Conservation (phyloP, 2,888 invertebrate genomes). For the Pollenia angustigena region DNA sequence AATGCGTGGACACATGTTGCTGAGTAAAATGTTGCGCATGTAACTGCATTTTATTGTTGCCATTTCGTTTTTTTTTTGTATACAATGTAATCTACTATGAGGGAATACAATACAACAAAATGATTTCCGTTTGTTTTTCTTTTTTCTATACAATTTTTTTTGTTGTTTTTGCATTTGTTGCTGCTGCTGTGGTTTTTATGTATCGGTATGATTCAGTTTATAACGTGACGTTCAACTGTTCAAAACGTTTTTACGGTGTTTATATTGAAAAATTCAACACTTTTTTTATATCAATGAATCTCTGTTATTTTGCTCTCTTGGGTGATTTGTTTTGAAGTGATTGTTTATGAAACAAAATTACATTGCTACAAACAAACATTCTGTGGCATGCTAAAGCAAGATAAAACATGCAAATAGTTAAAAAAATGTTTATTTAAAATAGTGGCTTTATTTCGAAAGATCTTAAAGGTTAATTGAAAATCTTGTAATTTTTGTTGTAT, state of each 20-base stretch:
- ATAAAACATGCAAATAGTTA: conserved; percentile 45
- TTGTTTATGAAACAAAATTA: conserved; percentile 41
- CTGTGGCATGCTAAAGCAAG: conserved; percentile 2
- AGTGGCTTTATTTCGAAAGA: not conserved
- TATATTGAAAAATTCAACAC: not conserved
- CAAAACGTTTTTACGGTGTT: conserved; percentile 66
- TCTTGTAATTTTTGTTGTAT: conserved; percentile 43
- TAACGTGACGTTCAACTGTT: conserved; percentile 73
- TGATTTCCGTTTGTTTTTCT: conserved; percentile 64
- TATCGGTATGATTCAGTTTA: conserved; percentile 70
- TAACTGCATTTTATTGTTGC: conserved; percentile 59
- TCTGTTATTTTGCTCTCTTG: conserved; percentile 50
- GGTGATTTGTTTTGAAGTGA: conserved; percentile 63
- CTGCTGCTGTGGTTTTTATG: conserved; percentile 55
- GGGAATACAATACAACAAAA: conserved; percentile 64
- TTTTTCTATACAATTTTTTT: not conserved
- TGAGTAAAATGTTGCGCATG: conserved; percentile 57
- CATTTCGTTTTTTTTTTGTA: conserved; percentile 44
- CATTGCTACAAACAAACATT: conserved; percentile 14
- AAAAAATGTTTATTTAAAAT: conserved; percentile 21
- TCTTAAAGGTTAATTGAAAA: conserved; percentile 55
- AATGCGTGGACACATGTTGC: conserved; percentile 71
- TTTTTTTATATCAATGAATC: conserved; percentile 59
- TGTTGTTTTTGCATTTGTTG: conserved; percentile 28
- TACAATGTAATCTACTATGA: conserved; percentile 58